These are phyloP conservation scores for Melanotaenia maccullochi DNA, from an alignment of 2,797 vertebrate species.

Conservation along the genomic window DNA sequence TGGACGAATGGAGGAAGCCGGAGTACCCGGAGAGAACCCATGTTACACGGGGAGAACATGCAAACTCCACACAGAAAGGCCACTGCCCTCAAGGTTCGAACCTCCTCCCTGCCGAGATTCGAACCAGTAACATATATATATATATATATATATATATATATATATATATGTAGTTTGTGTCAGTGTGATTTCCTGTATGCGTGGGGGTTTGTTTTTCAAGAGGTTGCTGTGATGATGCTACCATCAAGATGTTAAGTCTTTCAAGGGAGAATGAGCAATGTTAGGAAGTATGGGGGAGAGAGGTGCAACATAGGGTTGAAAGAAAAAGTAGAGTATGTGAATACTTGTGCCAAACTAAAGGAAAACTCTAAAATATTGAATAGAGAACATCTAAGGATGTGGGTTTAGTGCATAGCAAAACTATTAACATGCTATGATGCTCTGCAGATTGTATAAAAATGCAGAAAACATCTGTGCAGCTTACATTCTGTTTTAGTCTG, in stretches of 20 bases:
- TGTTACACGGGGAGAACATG: too few species aligned
- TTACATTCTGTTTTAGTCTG: neutral
- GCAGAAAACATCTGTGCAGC: constrained; percentile 4
- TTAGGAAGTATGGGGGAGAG: constrained; percentile 25
- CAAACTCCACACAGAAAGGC: too few species aligned
- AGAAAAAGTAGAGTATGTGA: neutral
- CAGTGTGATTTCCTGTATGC: constrained; percentile 25
- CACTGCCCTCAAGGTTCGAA: too few species aligned
- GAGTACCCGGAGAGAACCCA: too few species aligned
- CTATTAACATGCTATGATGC: neutral
- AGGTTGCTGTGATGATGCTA: constrained; percentile 53
- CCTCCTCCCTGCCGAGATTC: too few species aligned
- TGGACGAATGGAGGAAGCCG: too few species aligned
- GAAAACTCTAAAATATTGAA: neutral
- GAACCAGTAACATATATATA: too few species aligned
- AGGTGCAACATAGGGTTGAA: constrained; percentile 4
- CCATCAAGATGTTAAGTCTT: constrained; percentile 63
- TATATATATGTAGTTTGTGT: constrained; percentile 7
- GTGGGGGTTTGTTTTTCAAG: constrained; percentile 65
- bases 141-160: too few species aligned
- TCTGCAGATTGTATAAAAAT: constrained; percentile 3
- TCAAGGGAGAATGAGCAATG: constrained; percentile 59
- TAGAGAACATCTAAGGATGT: neutral
- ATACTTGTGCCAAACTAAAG: neutral
- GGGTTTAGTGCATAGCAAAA: neutral